Evolutionary conservation across 2,113 vertebrate genomes (phyloP).

Genomic region (Theristicus caerulescens): DNA sequence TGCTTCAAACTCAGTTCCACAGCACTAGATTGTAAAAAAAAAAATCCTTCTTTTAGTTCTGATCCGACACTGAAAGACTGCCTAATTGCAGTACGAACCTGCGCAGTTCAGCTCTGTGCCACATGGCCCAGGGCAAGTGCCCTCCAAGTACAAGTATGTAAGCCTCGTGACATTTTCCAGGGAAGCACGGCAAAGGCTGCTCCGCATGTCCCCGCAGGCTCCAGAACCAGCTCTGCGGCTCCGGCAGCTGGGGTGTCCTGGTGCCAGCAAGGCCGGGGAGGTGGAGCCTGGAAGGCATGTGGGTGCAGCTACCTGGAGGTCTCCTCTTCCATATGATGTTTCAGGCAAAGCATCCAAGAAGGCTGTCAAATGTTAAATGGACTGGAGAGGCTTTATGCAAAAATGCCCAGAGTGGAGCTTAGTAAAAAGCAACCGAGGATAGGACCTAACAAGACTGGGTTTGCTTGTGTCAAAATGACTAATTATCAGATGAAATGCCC

Average conservation of each 20-base stretch:
- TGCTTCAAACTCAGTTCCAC: background rate
- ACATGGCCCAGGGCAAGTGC: background rate
- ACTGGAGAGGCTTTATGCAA: background rate
- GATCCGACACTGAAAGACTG: background rate
- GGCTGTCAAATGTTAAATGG: background rate
- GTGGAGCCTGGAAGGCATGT: slow-evolving; percentile 27
- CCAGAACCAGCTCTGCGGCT: slow-evolving; percentile 45
- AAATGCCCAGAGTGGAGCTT: background rate
- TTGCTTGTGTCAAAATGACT: background rate
- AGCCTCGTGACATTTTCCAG: background rate
- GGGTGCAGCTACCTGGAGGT: slow-evolving; percentile 34
- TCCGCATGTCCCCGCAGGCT: slow-evolving; percentile 3
- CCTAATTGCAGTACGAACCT: background rate
- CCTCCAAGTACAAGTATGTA: background rate
- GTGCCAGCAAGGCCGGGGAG: background rate
- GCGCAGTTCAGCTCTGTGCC: background rate
- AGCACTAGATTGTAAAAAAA: background rate
- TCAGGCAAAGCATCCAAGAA: background rate
- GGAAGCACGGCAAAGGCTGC: background rate
- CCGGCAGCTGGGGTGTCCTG: background rate
- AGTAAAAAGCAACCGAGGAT: background rate
- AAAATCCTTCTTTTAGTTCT: background rate
- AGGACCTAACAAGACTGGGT: background rate
- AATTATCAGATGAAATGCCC: slow-evolving; percentile 22
- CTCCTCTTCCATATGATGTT: background rate